phyloP scores from a whole-genome alignment of 2,888 invertebrate genomes.

The Drosophila tanythrix region DNA sequence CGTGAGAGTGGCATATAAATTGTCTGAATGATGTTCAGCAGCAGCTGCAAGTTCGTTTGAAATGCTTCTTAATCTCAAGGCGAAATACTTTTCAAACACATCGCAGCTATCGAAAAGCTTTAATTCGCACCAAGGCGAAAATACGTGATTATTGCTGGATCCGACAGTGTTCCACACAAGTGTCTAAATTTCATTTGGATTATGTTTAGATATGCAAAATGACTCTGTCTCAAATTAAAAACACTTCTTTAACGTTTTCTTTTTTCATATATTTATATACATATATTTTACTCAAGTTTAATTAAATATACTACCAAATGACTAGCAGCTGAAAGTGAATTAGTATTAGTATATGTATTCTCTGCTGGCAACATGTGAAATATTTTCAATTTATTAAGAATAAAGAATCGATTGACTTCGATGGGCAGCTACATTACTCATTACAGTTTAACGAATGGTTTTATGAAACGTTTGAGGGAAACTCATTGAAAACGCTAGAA shows the following conservation, averaged over 20 bases:
- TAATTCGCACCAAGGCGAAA: neutral
- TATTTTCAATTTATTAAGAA: neutral
- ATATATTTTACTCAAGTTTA: neutral
- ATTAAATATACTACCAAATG: neutral
- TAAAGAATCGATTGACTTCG: neutral
- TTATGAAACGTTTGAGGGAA: conserved; percentile 13
- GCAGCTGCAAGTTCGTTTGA: conserved; percentile 8
- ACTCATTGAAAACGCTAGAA: conserved; percentile 36
- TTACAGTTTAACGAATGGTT: neutral
- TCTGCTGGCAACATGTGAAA: neutral
- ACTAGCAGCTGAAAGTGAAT: neutral
- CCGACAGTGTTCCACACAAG: neutral
- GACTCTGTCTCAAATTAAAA: neutral
- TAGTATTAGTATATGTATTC: neutral
- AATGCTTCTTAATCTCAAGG: neutral
- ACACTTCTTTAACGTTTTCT: neutral
- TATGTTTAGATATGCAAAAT: neutral
- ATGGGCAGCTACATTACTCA: neutral
- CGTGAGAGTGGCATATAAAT: conserved; percentile 41
- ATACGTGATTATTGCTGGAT: neutral
- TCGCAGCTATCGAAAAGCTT: neutral
- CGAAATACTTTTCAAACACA: neutral
- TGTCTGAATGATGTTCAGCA: conserved; percentile 19
- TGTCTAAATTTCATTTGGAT: neutral
- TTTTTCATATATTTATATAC: no score